Conservation (phyloP, 2,797 vertebrate species). For the Hypotaenidia philippensis region DNA sequence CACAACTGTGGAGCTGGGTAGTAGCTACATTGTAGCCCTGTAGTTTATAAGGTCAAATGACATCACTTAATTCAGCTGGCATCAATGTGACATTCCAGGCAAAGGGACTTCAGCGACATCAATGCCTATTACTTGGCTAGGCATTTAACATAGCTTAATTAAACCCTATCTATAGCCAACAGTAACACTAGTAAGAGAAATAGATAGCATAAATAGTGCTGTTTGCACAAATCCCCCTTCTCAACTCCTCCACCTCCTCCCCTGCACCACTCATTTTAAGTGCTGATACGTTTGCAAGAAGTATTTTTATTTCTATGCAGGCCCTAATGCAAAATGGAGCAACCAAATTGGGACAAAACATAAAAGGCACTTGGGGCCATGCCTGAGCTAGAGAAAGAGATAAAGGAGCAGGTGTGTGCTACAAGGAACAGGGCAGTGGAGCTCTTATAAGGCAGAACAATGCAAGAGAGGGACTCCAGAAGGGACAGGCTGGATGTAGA, state of each 20-base stretch:
- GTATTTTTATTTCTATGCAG: slow-evolving; percentile 41
- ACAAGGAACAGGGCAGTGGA: neutral
- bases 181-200: slow-evolving; percentile 73
- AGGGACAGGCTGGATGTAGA: neutral
- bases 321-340: slow-evolving; percentile 8
- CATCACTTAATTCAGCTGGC: slow-evolving; percentile 55
- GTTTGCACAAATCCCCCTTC: slow-evolving; percentile 51
- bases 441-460: neutral
- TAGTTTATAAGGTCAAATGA: slow-evolving; percentile 42
- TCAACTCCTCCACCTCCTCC: slow-evolving; percentile 50
- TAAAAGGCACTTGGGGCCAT: slow-evolving; percentile 26
- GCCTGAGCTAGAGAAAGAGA: slow-evolving; percentile 26
- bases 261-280: slow-evolving; percentile 42
- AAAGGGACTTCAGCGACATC: slow-evolving; percentile 41
- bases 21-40: neutral
- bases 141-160: slow-evolving; percentile 68
- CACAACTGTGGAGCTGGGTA: neutral
- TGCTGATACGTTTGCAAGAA: slow-evolving; percentile 14
- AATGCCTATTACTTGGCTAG: slow-evolving; percentile 37
- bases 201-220: slow-evolving; percentile 44
- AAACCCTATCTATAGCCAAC: slow-evolving; percentile 74
- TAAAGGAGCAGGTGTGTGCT: slow-evolving; percentile 45
- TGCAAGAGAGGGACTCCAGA: neutral
- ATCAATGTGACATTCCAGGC: slow-evolving; percentile 65
- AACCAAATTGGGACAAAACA: neutral